Conservation (phyloP, 2,888 invertebrate species). For the Epirrhoe alternata region DNA sequence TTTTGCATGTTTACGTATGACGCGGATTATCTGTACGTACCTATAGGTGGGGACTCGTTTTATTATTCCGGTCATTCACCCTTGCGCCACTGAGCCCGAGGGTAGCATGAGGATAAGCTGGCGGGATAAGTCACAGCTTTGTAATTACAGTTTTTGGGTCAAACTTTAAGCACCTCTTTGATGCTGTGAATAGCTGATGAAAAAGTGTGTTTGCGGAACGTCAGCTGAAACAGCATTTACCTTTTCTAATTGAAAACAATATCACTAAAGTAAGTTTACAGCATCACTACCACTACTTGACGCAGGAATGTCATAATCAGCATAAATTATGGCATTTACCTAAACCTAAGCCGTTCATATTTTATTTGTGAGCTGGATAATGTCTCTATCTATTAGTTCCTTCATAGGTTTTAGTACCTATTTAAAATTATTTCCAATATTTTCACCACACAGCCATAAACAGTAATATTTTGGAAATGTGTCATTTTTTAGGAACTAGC, state of each 20-base stretch:
- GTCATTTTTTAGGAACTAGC: too few species aligned
- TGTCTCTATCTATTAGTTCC: too few species aligned
- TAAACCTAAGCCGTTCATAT: too few species aligned
- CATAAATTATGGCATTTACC: too few species aligned
- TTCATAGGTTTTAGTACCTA: too few species aligned
- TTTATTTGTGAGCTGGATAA: too few species aligned
- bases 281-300: too few species aligned
- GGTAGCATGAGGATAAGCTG: slow-evolving; percentile 31
- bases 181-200: slow-evolving; percentile 22
- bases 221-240: background rate
- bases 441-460: too few species aligned
- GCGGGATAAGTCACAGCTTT: slow-evolving; percentile 30
- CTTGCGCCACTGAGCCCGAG: slow-evolving; percentile 24
- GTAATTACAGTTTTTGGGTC: slow-evolving; percentile 26
- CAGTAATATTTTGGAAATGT: too few species aligned
- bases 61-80: slow-evolving; percentile 41
- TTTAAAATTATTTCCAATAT: too few species aligned
- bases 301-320: too few species aligned
- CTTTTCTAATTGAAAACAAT: background rate
- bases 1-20: slow-evolving; percentile 19
- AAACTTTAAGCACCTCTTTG: slow-evolving; percentile 21
- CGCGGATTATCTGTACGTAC: slow-evolving; percentile 20
- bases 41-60: slow-evolving; percentile 32
- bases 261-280: background rate
- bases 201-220: background rate